phyloP scores from a whole-genome alignment of 2,797 vertebrate genomes.

The Enteromius treurensis region DNA sequence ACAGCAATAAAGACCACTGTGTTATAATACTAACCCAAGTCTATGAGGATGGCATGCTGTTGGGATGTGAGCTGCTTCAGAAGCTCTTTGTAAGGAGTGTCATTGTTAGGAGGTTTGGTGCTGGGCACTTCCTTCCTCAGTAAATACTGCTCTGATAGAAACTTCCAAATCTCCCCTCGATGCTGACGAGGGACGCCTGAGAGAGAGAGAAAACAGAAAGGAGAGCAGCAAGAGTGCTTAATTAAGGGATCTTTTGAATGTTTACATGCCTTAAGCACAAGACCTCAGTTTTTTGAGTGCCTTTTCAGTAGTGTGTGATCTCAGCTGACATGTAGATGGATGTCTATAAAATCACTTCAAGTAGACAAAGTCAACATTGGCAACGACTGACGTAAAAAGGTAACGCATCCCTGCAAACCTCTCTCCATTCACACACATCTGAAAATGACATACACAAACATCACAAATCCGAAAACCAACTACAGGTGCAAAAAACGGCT shows the following conservation, averaged over 20 bases:
- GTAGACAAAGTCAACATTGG: conserved; percentile 21
- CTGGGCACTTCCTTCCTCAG: conserved; percentile 83
- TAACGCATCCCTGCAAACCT: conserved; percentile 10
- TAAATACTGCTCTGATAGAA: conserved; percentile 91
- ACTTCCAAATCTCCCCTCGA: conserved; percentile 96
- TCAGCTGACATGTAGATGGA: conserved; percentile 32
- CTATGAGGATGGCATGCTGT: conserved; percentile 97
- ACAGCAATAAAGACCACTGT: neutral
- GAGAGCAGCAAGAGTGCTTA: neutral
- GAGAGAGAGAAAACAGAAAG: conserved; percentile 13
- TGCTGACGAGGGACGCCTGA: conserved; percentile 93
- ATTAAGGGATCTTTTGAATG: conserved; percentile 16
- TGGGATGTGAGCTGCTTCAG: conserved; percentile 94
- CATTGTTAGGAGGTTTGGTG: conserved; percentile 79
- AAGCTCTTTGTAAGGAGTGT: conserved; percentile 91
- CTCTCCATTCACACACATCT: neutral
- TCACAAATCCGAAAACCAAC: conserved; percentile 1
- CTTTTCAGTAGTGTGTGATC: neutral
- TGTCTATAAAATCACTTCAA: neutral
- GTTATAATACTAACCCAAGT: conserved; percentile 83
- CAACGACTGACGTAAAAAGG: conserved; percentile 16
- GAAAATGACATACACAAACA: neutral
- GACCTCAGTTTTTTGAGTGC: neutral
- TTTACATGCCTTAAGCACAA: conserved; percentile 23
- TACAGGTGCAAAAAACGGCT: neutral